These are phyloP conservation scores for Equus quagga DNA, from an alignment of 2,113 vertebrate species.

Conservation along the genomic window DNA sequence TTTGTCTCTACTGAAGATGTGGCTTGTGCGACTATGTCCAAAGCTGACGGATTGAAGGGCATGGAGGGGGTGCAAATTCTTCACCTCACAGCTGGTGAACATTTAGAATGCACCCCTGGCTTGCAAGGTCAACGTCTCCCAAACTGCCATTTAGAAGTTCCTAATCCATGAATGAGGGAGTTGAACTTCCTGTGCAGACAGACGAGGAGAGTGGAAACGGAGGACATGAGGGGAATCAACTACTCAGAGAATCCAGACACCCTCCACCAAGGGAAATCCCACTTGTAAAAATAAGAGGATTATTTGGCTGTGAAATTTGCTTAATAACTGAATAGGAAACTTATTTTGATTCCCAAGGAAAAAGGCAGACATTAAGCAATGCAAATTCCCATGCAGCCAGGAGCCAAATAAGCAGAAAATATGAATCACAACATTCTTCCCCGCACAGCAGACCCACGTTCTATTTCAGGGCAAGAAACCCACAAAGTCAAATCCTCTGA, in stretches of 20 bases:
- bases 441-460: not conserved
- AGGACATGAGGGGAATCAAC: not conserved
- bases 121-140: not conserved
- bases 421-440: not conserved
- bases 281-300: constrained; percentile 55
- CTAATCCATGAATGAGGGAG: not conserved
- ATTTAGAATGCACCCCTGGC: not conserved
- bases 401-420: constrained; percentile 53
- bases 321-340: constrained; percentile 59
- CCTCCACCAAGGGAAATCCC: not conserved
- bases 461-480: not conserved
- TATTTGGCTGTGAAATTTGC: constrained; percentile 60
- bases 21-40: not conserved
- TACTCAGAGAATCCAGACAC: not conserved
- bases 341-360: constrained; percentile 42
- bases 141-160: not conserved
- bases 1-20: not conserved
- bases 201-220: not conserved
- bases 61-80: not conserved
- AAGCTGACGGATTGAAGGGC: not conserved
- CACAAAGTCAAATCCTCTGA: not conserved
- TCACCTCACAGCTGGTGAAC: not conserved
- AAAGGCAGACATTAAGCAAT: constrained; percentile 50
- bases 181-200: not conserved
- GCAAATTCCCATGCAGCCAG: constrained; percentile 36